Evolutionary conservation across 37 sponge, comb jelly and placozoan genomes (phyloP), one percentile per base, ranked within the genome.

Genomic region (Diacarnus erythraeanus): DNA sequence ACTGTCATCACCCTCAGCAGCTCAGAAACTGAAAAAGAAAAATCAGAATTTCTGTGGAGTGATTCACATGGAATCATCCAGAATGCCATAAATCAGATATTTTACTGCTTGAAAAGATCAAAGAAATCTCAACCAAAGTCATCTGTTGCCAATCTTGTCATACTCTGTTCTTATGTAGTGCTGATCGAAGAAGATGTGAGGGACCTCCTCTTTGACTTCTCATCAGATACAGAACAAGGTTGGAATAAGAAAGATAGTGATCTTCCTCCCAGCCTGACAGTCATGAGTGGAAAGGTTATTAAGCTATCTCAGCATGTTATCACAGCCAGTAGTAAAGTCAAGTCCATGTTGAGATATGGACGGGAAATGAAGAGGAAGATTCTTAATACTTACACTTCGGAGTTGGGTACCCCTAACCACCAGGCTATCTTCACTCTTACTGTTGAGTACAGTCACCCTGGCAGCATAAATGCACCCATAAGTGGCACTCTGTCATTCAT

Each of bases 371-470:
- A 75, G 69, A 3, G 26, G 44, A 72, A 72, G 38, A 38, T 90
- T n/a, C 26, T 71, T 8, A 66, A 72, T 29, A 26, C 64, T 15
- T 59, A 76, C 25, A 3, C 3, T 26, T 12, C 6, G 57, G 5
- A 54, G 2, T 20, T 17, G 3, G 15, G 26, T 20, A 2, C 27
- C 25, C 59, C 22, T 21, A 22, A 72, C 26, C 76, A 74, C 34
- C 91, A 93, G 51, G 78, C 80, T 2, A 43, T 82, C 29, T 86
- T 89, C 60, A 85, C 74, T 12, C 65, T 89, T 17, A 82, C 83
- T 22, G 94, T 93, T 17, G 90, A 93, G 51, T 88, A 89, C 57
- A 74, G 90, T 29, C 75, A 93, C 39, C 77, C 89, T 60, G 88
- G 89, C 3, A 47, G 71, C 59, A 80, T 77, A 65, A 86, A 81